Conservation (phyloP, 2,797 vertebrate species). For the Prunella strophiata region DNA sequence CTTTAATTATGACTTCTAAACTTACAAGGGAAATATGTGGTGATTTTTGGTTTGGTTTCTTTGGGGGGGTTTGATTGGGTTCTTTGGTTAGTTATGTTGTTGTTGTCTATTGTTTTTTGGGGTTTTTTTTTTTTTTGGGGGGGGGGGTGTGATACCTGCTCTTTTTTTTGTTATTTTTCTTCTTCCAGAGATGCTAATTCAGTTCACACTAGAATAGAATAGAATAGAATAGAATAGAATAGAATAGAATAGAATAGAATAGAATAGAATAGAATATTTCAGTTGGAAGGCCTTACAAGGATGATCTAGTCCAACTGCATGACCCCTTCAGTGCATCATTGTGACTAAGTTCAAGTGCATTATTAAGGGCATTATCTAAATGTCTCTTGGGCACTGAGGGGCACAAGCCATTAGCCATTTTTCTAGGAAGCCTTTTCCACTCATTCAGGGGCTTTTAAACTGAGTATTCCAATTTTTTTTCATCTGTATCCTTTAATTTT, state of each 20-base stretch:
- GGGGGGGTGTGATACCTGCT: accelerated
- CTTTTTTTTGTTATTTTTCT: background rate
- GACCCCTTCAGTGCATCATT: background rate
- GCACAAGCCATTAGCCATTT: background rate
- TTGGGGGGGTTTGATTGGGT: accelerated
- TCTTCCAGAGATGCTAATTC: background rate
- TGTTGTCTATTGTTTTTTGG: too few relatives aligned
- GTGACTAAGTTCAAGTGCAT: background rate
- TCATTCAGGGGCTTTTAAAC: background rate
- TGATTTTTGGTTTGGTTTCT: background rate
- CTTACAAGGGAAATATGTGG: background rate
- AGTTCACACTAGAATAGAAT: background rate
- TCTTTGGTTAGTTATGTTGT: background rate
- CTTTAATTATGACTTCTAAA: background rate
- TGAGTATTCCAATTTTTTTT: accelerated
- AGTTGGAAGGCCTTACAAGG: accelerated
- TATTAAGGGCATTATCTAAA: background rate
- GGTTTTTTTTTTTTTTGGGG: background rate
- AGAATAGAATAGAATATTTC: background rate
- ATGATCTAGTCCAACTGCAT: background rate
- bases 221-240: background rate
- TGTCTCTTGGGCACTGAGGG: background rate
- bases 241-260: background rate
- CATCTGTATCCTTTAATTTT: background rate
- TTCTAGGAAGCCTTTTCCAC: background rate